These are phyloP conservation scores for Tineola bisselliella DNA, from an alignment of 2,888 invertebrate species.

Conservation along the genomic window DNA sequence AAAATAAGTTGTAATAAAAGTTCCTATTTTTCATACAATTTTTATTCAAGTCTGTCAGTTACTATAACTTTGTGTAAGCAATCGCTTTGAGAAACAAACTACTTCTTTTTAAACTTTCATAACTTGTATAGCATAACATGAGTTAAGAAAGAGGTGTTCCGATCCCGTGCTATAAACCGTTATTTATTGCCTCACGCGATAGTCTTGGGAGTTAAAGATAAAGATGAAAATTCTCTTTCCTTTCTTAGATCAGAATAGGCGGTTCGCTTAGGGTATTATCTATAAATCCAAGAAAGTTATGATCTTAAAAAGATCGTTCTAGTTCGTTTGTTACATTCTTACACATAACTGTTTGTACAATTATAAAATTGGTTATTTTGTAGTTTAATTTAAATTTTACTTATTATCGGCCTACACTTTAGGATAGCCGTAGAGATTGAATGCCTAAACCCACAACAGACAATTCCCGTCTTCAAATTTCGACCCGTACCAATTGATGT, in stretches of 20 bases:
- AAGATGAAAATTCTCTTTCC: conserved; percentile 22
- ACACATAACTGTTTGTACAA: no score
- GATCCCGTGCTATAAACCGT: conserved; percentile 35
- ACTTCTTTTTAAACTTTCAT: conserved; percentile 39
- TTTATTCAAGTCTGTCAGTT: no score
- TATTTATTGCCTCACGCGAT: conserved; percentile 33
- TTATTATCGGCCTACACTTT: no score
- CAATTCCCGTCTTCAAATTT: no score
- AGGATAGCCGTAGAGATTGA: no score
- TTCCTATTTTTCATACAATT: no score
- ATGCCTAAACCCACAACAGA: no score
- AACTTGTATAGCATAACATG: conserved; percentile 21
- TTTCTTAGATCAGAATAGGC: conserved; percentile 31
- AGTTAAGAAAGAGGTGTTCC: conserved; percentile 34
- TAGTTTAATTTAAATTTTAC: no score
- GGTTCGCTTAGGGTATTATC: conserved; percentile 20
- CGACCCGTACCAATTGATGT: no score
- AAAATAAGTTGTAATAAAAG: no score
- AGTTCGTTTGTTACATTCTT: not conserved
- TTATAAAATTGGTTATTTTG: no score
- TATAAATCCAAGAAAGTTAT: conserved; percentile 7
- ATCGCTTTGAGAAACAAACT: conserved; percentile 19
- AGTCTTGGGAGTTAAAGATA: conserved; percentile 27
- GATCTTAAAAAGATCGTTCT: not conserved
- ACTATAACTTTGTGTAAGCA: not conserved